Evolutionary conservation across 2,888 invertebrate genomes (phyloP).

Genomic region (Agrochola lychnidis): DNA sequence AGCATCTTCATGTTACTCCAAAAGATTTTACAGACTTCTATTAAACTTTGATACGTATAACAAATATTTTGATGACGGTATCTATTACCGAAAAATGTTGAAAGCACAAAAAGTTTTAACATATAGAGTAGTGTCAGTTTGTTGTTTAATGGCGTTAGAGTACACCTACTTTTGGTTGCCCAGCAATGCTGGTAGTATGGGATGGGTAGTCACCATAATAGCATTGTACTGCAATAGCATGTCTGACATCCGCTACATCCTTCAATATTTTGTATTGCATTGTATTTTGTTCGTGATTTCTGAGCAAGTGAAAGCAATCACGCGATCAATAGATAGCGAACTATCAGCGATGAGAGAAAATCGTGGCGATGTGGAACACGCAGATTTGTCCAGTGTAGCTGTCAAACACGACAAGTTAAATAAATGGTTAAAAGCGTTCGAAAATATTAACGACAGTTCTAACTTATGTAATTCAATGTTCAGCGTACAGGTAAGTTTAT

Average conservation of each 20-base stretch:
- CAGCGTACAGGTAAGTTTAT: constrained; percentile 65
- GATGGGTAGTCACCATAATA: constrained; percentile 6
- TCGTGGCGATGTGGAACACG: neutral
- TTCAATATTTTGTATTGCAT: constrained; percentile 66
- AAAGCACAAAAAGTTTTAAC: constrained; percentile 39
- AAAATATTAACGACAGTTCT: constrained; percentile 64
- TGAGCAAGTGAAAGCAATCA: constrained; percentile 68
- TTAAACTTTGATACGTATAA: constrained; percentile 49
- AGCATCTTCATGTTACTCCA: constrained; percentile 39
- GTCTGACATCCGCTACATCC: constrained; percentile 62
- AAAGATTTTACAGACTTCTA: constrained; percentile 42
- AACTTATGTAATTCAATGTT: constrained; percentile 69
- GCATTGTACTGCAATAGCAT: constrained; percentile 43
- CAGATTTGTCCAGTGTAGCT: neutral
- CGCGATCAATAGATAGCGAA: constrained; percentile 56
- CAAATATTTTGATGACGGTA: constrained; percentile 30
- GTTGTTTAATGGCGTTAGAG: neutral
- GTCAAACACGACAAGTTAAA: constrained; percentile 55
- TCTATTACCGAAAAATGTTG: constrained; percentile 36
- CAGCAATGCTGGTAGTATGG: neutral
- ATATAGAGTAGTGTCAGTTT: neutral
- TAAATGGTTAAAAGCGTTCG: constrained; percentile 70
- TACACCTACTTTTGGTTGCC: neutral
- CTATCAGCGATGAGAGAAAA: constrained; percentile 1
- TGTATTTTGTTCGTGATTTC: constrained; percentile 64